A percentile compares a stretch with the other conserved stretches of the same genome.
phyloP scores from a whole-genome alignment of 37 sponge, comb jelly and placozoan species.

The Haliclona indistincta region DNA sequence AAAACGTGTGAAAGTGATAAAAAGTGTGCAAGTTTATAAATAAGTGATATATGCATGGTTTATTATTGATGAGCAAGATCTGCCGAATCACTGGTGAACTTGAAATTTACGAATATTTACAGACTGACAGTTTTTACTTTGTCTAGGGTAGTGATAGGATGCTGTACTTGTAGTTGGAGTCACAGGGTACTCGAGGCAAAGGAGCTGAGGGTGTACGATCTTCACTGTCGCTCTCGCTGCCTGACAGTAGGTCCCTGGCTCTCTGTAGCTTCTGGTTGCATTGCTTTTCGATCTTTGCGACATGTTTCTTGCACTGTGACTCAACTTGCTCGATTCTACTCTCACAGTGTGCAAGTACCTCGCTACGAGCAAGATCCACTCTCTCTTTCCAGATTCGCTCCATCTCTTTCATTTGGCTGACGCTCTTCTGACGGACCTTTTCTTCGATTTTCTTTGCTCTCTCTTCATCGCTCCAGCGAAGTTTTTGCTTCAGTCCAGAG shows the following conservation, averaged over 20 bases:
- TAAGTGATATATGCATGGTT: too few relatives aligned
- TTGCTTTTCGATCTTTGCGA: constrained; percentile 40
- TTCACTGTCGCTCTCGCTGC: not conserved
- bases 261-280: constrained; percentile 30
- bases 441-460: constrained; percentile 50
- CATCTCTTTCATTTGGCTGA: constrained; percentile 17
- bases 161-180: too few relatives aligned
- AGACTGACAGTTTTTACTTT: too few relatives aligned
- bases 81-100: too few relatives aligned
- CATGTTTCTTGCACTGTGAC: constrained; percentile 30
- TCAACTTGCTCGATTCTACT: constrained; percentile 60
- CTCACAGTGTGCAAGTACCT: constrained; percentile 57
- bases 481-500: constrained; percentile 39
- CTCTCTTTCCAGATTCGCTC: constrained; percentile 63
- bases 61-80: too few relatives aligned
- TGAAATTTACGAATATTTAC: too few relatives aligned
- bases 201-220: not conserved
- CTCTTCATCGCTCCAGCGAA: constrained; percentile 32
- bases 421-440: constrained; percentile 53
- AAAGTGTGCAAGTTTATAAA: too few relatives aligned
- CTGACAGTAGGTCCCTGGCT: not conserved
- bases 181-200: too few relatives aligned
- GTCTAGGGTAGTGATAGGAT: too few relatives aligned
- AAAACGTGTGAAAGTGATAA: too few relatives aligned
- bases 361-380: constrained; percentile 44